These are phyloP conservation scores for Paralinhomoeus sp. DNA, from an alignment of 2,888 invertebrate species.

Conservation along the genomic window DNA sequence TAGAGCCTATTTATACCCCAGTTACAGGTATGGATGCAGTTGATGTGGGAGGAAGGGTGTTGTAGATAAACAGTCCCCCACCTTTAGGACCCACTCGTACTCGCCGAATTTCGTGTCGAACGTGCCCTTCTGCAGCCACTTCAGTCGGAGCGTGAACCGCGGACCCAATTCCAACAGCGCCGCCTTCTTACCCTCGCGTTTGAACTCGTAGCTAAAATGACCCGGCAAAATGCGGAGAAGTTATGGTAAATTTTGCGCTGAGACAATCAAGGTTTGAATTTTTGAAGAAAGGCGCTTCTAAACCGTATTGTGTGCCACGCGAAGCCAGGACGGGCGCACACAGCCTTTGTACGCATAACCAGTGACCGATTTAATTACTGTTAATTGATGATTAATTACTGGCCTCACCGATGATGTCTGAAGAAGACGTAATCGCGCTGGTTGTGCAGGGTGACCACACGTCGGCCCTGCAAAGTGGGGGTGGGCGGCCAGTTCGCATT, in stretches of 20 bases:
- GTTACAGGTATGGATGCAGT: no score
- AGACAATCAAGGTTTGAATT: no score
- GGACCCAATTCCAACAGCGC: constrained; percentile 85
- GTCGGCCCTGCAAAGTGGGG: no score
- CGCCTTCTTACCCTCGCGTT: constrained; percentile 37
- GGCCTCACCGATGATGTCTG: constrained; percentile 60
- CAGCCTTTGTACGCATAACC: no score
- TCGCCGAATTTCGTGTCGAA: constrained; percentile 91
- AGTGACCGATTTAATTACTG: no score
- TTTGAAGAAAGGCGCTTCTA: no score
- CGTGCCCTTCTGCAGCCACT: constrained; percentile 80
- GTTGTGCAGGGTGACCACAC: constrained; percentile 91
- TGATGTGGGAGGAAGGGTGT: neutral
- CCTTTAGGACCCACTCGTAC: constrained; percentile 65
- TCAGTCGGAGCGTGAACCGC: constrained; percentile 70
- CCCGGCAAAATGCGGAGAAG: no score
- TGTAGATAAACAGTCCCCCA: constrained; percentile 6
- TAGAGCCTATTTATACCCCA: no score
- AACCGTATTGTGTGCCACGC: no score
- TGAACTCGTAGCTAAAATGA: constrained; percentile 56
- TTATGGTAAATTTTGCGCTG: neutral
- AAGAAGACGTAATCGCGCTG: constrained; percentile 97
- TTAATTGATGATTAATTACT: no score
- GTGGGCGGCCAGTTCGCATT: no score
- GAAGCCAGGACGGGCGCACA: no score